Base-by-base conservation (phyloP, 2,888 invertebrate species). In the Apotomis turbidana region DNA sequence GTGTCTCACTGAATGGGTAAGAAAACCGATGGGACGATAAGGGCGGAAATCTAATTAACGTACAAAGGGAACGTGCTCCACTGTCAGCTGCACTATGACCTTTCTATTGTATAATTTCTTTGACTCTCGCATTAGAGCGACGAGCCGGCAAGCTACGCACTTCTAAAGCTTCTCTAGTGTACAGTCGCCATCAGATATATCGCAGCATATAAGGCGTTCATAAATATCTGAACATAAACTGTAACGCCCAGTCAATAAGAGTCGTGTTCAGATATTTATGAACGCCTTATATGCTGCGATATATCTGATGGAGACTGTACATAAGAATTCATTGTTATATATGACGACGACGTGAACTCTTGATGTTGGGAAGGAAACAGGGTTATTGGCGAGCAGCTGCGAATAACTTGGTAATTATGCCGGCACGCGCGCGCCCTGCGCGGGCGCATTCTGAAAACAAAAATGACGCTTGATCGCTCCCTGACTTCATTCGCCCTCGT, bases 361-460 rank as follows among this genome's bases (percentile, higher is more conserved):
- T 41, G 36, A 55, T 66, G 36, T 67, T 38, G 36, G 55, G 60
- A 68, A 63, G 46, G 68, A 68, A 63, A 62, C 63, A n/a, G 57
- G 63, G 44, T 54, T 54, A 68, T 68, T 59, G 58, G 75, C 59
- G 63, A 57, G 74, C 85, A 84, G 82, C 84, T 85, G 85, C 81
- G 70, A 72, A 77, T 74, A 74, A 71, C 77, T 78, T 77, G 78
- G 79, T 85, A 83, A 85, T 83, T 83, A 79, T 76, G 67, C 68
- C 71, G 81, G 82, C 84, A 86, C 83, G 84, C 81, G 84, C 76
- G 75, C 76, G 74, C 80, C 79, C 78, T 79, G 79, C 78, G 71
- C 46, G 10, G 51, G 64, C 67, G 72, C 67, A 62, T 70, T 58
- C 12, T 13, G 15, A 9, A 46, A 55, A 62, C 49, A 64, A 69